Base-by-base conservation (phyloP, 2,797 vertebrate species). In the Rhinella marina region DNA sequence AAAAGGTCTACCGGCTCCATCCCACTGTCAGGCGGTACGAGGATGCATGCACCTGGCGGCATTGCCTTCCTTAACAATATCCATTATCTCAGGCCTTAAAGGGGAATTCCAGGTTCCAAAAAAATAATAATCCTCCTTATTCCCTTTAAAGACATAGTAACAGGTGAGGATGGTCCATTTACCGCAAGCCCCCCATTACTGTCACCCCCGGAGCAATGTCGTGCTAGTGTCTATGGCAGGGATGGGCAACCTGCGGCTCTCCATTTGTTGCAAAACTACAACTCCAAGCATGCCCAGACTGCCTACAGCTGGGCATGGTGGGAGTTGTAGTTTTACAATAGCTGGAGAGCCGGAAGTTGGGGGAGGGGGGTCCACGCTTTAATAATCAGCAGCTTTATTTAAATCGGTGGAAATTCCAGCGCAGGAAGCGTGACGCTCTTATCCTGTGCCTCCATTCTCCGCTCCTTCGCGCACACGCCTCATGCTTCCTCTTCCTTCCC, bases 391-490 rank as follows among this genome's bases (percentile, higher is more conserved):
- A 61, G 2, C 62, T 86, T 68, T 9, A 54, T 54, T 72, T 57
- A 54, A 66, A 8, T 72, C 5, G 17, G 50, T 21, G 86, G 86
- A 87, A 87, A 76, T 83, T 88, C 86, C 86, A 78, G 59, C 61
- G 56, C 73, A 66, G 86, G 81, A 79, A 88, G 61, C 25, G 57
- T 83, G 86, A 88, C 27, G n/a, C 25, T 54, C 32, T 76, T 76
- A 87, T 87, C 86, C 85, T 72, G 66, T 81, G 66, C 81, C 52
- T 72, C 62, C 27, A 81, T 86, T 66, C 32, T 17, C 23, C 21
- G 25, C 72, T 73, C 68, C 82, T 80, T 12, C 82, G 41, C 70
- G 12, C 73, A 72, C 73, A 68, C 27, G 29, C 29, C 32, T 41
- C 41, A 61, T 29, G 82, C 59, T 77, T 80, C 64, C 62, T 61